Conservation (phyloP, 2,888 invertebrate species). For the Amorpha juglandis region DNA sequence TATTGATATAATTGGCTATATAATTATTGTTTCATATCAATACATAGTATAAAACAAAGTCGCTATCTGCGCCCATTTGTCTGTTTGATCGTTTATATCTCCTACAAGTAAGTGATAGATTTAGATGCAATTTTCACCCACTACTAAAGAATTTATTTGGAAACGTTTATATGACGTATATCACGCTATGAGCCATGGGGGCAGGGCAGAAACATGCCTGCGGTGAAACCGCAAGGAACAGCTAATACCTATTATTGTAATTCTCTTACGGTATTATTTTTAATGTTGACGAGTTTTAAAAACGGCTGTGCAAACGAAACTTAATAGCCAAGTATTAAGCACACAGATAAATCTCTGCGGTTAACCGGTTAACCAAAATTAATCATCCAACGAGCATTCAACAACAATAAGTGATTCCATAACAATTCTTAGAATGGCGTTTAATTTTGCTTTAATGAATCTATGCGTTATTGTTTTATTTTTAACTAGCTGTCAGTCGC, state of each 20-base stretch:
- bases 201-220: too few relatives aligned
- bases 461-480: slow-evolving; percentile 3
- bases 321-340: slow-evolving; percentile 23
- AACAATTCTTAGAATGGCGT: slow-evolving; percentile 39
- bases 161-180: too few relatives aligned
- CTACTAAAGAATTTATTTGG: too few relatives aligned
- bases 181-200: too few relatives aligned
- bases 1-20: too few relatives aligned
- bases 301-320: slow-evolving; percentile 17
- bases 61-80: too few relatives aligned
- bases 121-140: too few relatives aligned
- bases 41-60: too few relatives aligned
- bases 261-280: slow-evolving; percentile 10
- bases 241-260: background rate
- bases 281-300: slow-evolving; percentile 16
- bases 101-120: too few relatives aligned
- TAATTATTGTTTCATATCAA: too few relatives aligned
- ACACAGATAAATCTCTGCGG: slow-evolving; percentile 44
- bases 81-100: too few relatives aligned
- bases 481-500: background rate
- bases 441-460: slow-evolving; percentile 14
- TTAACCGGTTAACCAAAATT: slow-evolving; percentile 55
- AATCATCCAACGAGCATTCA: slow-evolving; percentile 50
- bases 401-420: slow-evolving; percentile 44
- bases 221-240: too few relatives aligned